A percentile compares a stretch with the other conserved stretches of the same genome.
Evolutionary conservation across 2,888 invertebrate species (phyloP).

Genomic region (Andrena flavipes): DNA sequence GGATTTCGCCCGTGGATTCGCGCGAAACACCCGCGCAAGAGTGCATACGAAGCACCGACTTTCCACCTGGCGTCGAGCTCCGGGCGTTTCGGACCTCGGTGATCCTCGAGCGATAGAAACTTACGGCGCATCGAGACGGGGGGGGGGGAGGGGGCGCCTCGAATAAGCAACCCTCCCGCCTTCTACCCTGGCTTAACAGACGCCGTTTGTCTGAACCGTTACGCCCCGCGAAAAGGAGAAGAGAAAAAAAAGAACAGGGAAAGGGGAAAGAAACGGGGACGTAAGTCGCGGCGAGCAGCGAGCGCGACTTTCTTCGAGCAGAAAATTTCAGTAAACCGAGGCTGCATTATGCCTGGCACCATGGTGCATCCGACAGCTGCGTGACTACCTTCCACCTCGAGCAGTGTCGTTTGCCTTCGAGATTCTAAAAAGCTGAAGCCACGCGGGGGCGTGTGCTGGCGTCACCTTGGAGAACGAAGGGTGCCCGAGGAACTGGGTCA

Average conservation of each 20-base stretch:
- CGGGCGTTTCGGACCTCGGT: constrained; percentile 6
- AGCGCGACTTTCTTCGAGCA: constrained; percentile 8
- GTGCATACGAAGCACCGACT: constrained; percentile 26
- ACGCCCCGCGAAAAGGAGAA: too few species aligned
- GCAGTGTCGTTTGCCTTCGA: constrained; percentile 49
- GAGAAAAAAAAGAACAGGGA: too few species aligned
- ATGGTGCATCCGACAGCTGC: constrained; percentile 50
- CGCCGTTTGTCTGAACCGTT: background rate
- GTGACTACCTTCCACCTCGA: constrained; percentile 39
- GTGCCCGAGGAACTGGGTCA: background rate
- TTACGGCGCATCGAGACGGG: constrained; percentile 1
- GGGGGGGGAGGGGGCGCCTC: background rate
- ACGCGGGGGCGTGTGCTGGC: constrained; percentile 7
- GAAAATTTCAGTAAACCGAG: constrained; percentile 31
- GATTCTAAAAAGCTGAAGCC: constrained; percentile 35
- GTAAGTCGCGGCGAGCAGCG: constrained; percentile 6
- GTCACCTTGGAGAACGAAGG: background rate
- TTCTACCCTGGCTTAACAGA: background rate
- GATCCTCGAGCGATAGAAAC: constrained; percentile 22
- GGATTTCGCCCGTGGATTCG: constrained; percentile 24
- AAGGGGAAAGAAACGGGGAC: background rate
- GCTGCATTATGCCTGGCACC: constrained; percentile 13
- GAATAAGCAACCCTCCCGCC: too few species aligned
- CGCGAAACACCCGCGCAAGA: background rate
- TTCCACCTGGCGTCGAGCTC: background rate